Evolutionary conservation across 2,113 vertebrate species (phyloP), one percentile per base, ranked within the genome.

Genomic region (Bubalus kerabau): DNA sequence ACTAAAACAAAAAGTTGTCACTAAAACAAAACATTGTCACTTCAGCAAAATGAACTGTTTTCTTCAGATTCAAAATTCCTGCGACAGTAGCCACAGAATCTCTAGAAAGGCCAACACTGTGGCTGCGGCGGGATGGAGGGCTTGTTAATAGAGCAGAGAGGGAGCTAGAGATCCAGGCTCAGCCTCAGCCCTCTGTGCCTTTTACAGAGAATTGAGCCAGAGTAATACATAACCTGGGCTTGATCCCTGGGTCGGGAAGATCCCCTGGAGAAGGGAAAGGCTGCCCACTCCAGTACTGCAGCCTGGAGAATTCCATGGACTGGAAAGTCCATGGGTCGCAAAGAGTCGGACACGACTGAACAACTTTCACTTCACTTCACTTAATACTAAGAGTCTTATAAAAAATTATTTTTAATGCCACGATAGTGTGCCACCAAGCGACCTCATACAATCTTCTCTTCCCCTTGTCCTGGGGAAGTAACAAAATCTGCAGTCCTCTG

Each of bases 181-280:
- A 52, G 11, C 28, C 28, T 46, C 16, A 84, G 54, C 28, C 12
- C 32, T 36, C 83, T 52, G 13, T 64, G 40, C 1, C 5, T 87
- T 92, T 90, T n/a, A 91, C 36, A 93, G 28, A 91, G 12, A 90
- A 89, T 26, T 59, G 19, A 84, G 32, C 15, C 62, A 78, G 13
- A 54, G 14, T 78, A 67, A 92, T 74, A 87, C 32, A 67, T 16
- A 83, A 40, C 67, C 19, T 40, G n/a, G 67, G 19, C 40, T 74
- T 0, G 0, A 21, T 67, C n/a, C 67, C n/a, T 74, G 5, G n/a
- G 67, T 40, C 2, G 0, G 67, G 67, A 74, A 23, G 67, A 2
- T 40, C 5, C n/a, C 67, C 67, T 12, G 67, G 67, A 40, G n/a
- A 23, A 40, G 5, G 67, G 5, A 40, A 74, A 40, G 67, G 67